Conservation (phyloP, 2,113 vertebrate species). For the Mesitornis unicolor region DNA sequence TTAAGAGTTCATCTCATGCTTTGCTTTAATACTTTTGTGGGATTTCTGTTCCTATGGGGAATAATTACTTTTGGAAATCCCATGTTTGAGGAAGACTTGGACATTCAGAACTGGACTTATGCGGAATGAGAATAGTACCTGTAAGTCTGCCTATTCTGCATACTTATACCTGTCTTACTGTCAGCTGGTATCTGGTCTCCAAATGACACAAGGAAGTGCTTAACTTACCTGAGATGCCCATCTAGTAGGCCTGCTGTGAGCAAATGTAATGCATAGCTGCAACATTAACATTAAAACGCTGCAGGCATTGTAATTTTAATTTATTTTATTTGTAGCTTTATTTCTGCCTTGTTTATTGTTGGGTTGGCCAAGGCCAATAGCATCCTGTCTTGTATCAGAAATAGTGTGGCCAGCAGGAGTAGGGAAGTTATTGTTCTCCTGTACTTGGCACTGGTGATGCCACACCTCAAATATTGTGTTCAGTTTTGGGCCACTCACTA, state of each 20-base stretch:
- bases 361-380: background rate
- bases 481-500: background rate
- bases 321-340: background rate
- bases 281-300: background rate
- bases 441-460: background rate
- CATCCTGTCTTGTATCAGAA: background rate
- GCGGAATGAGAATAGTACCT: background rate
- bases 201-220: background rate
- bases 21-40: background rate
- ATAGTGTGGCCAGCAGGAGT: background rate
- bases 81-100: background rate
- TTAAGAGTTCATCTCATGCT: background rate
- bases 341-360: background rate
- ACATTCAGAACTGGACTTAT: background rate
- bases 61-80: background rate
- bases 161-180: background rate
- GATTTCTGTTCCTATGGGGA: background rate
- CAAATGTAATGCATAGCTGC: background rate
- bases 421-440: fast-evolving
- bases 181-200: background rate
- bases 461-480: fast-evolving
- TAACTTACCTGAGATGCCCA: background rate
- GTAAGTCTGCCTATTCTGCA: background rate
- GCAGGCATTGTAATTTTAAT: background rate
- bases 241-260: background rate